phyloP scores from a whole-genome alignment of 35 echinoderm and acorn worm species.

The Patiria miniata region DNA sequence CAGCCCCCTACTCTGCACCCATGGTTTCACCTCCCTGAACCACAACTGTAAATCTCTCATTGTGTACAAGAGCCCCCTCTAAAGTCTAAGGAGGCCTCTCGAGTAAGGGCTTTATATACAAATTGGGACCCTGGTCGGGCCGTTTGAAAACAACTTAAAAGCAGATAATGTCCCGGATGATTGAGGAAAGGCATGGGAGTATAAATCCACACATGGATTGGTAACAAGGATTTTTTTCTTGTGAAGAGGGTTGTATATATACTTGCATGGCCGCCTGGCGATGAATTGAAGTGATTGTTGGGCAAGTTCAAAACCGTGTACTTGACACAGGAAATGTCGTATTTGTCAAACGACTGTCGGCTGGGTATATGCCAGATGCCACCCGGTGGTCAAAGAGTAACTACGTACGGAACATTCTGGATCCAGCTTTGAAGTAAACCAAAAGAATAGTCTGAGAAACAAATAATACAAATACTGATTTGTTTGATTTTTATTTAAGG shows the following conservation, averaged over 20 bases:
- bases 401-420: no score
- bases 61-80: not conserved
- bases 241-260: not conserved
- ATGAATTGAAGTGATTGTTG: no score
- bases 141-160: constrained; percentile 32
- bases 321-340: no score
- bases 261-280: no score
- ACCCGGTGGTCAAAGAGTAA: no score
- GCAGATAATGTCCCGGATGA: constrained; percentile 25
- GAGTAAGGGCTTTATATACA: not conserved
- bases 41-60: constrained; percentile 9
- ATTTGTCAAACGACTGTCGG: no score
- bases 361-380: no score
- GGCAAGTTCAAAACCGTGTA: no score
- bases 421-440: no score
- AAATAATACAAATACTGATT: no score
- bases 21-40: constrained; percentile 3
- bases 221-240: not conserved
- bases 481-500: no score
- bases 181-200: not conserved
- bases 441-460: no score
- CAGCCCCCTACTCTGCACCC: not conserved
- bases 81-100: not conserved
- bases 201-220: not conserved
- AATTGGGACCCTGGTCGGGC: not conserved